Conservation (phyloP, 2,113 vertebrate genomes). For the Seriola quinqueradiata region DNA sequence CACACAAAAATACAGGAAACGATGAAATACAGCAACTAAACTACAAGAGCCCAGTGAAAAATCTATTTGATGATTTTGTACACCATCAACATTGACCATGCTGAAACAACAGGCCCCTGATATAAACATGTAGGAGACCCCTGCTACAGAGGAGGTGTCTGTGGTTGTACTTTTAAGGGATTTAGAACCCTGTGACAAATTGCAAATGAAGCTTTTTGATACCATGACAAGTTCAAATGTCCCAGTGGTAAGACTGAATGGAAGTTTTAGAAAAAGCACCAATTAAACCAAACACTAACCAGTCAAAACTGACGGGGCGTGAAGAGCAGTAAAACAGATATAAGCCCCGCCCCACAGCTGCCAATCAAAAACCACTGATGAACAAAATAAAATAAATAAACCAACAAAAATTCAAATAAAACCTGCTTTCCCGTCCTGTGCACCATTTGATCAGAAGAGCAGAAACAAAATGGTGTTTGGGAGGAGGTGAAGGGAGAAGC, state of each 20-base stretch:
- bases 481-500: conserved; percentile 22
- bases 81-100: background rate
- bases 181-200: too few relatives aligned
- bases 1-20: background rate
- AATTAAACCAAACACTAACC: too few relatives aligned
- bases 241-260: background rate
- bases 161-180: background rate
- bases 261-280: background rate
- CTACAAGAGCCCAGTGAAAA: background rate
- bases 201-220: too few relatives aligned
- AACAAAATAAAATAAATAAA: background rate
- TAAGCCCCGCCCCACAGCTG: background rate
- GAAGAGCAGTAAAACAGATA: background rate
- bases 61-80: background rate
- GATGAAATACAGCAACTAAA: background rate
- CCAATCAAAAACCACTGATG: conserved; percentile 2
- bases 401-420: background rate
- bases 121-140: too few relatives aligned
- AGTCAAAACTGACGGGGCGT: background rate
- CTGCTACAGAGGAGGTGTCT: background rate
- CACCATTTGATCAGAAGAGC: conserved; percentile 11
- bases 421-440: background rate
- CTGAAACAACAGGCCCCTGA: background rate
- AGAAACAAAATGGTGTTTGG: conserved; percentile 36
- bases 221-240: background rate